Evolutionary conservation across 2,888 invertebrate species (phyloP).

Genomic region (Heliconius sara): DNA sequence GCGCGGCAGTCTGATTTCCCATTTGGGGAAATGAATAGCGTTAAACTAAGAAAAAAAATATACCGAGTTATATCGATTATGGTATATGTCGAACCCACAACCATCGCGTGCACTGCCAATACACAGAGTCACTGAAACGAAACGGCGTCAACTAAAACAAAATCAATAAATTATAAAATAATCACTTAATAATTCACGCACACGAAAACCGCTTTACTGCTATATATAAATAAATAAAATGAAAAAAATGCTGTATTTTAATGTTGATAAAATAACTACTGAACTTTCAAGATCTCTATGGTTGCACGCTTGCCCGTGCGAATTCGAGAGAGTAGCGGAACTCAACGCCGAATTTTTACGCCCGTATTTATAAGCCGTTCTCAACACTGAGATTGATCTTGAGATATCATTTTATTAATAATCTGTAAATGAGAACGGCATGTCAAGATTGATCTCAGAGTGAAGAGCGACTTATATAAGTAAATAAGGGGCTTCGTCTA

Average conservation of each 20-base stretch:
- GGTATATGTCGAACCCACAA: neutral
- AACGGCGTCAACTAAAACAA: neutral
- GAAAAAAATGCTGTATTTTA: neutral
- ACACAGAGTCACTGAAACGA: neutral
- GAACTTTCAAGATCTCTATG: neutral
- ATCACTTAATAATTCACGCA: constrained; percentile 1
- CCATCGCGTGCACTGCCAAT: neutral
- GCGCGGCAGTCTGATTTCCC: too few species aligned
- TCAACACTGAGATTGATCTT: too few species aligned
- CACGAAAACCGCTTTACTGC: neutral
- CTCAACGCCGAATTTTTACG: neutral
- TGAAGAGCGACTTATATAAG: too few species aligned
- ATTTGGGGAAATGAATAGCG: too few species aligned
- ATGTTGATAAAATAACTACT: neutral
- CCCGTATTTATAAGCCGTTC: too few species aligned
- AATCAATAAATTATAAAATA: constrained; percentile 14
- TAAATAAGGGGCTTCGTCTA: too few species aligned
- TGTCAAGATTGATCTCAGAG: too few species aligned
- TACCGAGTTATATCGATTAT: neutral
- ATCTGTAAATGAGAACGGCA: too few species aligned
- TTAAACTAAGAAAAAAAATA: neutral
- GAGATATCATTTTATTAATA: too few species aligned
- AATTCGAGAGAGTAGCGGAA: neutral
- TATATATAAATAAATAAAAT: neutral
- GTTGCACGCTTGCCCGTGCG: too few species aligned